Conservation (phyloP, 2,888 invertebrate genomes). For the Lordiphosa fenestrarum region DNA sequence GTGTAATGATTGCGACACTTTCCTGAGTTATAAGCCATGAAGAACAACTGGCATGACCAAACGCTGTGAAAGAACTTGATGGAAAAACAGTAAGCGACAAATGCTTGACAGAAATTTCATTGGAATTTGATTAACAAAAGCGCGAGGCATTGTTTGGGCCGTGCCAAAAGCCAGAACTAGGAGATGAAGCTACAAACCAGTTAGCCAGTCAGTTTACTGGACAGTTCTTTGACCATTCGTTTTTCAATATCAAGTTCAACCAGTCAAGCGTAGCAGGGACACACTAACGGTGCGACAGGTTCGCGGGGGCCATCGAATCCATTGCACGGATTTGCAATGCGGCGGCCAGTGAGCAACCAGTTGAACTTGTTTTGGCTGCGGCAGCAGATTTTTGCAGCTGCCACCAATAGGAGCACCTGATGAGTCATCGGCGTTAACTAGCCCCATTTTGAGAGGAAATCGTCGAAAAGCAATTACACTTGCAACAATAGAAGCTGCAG, state of each 20-base stretch:
- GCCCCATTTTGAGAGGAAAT: slow-evolving; percentile 41
- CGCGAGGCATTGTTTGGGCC: slow-evolving; percentile 28
- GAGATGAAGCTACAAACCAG: slow-evolving; percentile 42
- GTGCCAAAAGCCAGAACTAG: slow-evolving; percentile 20
- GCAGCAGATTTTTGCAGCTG: slow-evolving; percentile 54
- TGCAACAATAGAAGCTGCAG: slow-evolving; percentile 68
- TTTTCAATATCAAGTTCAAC: slow-evolving; percentile 78
- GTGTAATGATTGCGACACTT: slow-evolving; percentile 68
- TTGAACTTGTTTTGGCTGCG: slow-evolving; percentile 54
- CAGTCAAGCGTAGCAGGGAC: slow-evolving; percentile 53
- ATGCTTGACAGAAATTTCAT: slow-evolving; percentile 31
- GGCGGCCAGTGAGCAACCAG: no score
- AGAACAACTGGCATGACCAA: slow-evolving; percentile 26
- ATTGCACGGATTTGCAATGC: slow-evolving; percentile 63
- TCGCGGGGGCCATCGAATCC: slow-evolving; percentile 43
- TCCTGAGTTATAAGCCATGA: slow-evolving; percentile 37
- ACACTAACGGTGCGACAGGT: slow-evolving; percentile 67
- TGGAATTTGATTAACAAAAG: slow-evolving; percentile 37
- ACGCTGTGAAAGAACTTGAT: slow-evolving; percentile 30
- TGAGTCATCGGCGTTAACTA: slow-evolving; percentile 53
- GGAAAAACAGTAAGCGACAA: slow-evolving; percentile 22
- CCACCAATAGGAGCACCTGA: slow-evolving; percentile 33
- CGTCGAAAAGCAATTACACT: slow-evolving; percentile 59
- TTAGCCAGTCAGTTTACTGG: slow-evolving; percentile 30
- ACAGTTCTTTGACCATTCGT: slow-evolving; percentile 44